A percentile compares a stretch with the other conserved stretches of the same genome.
These are phyloP conservation scores for Aleiodes leptofemur DNA, from an alignment of 2,888 invertebrate species.

Conservation along the genomic window DNA sequence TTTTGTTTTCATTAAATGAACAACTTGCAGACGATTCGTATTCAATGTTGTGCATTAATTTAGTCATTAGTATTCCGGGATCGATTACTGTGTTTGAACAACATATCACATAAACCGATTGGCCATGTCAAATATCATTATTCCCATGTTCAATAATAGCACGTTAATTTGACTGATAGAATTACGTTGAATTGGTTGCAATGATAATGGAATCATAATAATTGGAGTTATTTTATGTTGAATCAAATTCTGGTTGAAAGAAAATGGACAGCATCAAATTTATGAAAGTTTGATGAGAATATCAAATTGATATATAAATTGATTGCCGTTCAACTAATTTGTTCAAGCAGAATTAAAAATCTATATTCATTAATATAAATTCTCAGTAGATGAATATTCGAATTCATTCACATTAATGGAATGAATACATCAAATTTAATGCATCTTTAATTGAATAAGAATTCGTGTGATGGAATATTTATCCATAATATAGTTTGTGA, in stretches of 20 bases:
- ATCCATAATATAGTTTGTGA: too few relatives aligned
- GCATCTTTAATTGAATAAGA: too few relatives aligned
- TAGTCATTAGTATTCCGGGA: conserved; percentile 32
- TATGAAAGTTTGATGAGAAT: too few relatives aligned
- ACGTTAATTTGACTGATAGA: conserved; percentile 7
- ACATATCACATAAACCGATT: conserved; percentile 34
- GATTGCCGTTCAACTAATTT: too few relatives aligned
- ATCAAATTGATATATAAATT: too few relatives aligned
- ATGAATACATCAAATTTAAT: too few relatives aligned
- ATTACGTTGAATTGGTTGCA: conserved; percentile 11
- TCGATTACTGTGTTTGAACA: conserved; percentile 34
- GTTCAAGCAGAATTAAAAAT: too few relatives aligned
- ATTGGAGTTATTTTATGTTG: background rate
- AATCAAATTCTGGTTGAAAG: background rate
- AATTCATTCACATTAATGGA: too few relatives aligned
- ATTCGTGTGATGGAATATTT: too few relatives aligned
- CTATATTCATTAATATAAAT: too few relatives aligned
- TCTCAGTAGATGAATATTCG: too few relatives aligned
- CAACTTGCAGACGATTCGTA: conserved; percentile 19
- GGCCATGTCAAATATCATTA: conserved; percentile 43
- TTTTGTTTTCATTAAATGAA: background rate
- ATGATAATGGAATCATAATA: conserved; percentile 5
- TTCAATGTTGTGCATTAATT: conserved; percentile 4
- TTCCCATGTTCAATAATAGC: conserved; percentile 18
- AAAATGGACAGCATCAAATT: background rate